A percentile compares a stretch with the other conserved stretches of the same genome.
Evolutionary conservation across 2,113 vertebrate genomes (phyloP).

Genomic region (Psophia crepitans): DNA sequence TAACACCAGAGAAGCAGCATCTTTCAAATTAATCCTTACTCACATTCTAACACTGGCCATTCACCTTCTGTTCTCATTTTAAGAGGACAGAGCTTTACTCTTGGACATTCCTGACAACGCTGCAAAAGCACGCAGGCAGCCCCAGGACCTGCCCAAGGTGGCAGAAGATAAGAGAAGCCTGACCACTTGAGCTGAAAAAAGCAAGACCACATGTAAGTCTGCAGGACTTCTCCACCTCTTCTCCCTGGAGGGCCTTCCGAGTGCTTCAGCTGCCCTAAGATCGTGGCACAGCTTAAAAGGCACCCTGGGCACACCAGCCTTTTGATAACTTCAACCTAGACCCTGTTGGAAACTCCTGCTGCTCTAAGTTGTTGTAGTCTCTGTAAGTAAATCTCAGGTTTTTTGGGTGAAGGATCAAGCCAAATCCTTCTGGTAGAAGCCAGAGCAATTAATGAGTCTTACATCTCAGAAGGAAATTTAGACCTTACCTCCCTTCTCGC

Average conservation of each 20-base stretch:
- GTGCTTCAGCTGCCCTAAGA: not conserved
- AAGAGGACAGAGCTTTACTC: not conserved
- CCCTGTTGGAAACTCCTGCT: not conserved
- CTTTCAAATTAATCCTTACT: not conserved
- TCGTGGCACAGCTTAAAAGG: fast-evolving
- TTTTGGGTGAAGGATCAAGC: not conserved
- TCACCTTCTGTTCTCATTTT: not conserved
- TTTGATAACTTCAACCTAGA: not conserved
- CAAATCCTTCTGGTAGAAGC: not conserved
- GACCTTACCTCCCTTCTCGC: fast-evolving
- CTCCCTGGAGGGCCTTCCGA: not conserved
- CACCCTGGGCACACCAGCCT: not conserved
- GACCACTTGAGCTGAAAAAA: not conserved
- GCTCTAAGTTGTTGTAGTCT: not conserved
- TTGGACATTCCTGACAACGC: not conserved
- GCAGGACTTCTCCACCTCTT: not conserved
- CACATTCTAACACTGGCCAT: not conserved
- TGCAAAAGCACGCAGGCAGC: not conserved
- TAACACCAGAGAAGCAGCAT: not conserved
- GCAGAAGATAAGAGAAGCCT: not conserved
- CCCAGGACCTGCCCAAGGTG: not conserved
- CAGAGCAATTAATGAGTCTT: not conserved
- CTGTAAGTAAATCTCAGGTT: not conserved
- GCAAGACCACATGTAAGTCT: not conserved
- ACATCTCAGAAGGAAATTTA: not conserved